Percentiles rank a stretch among this genome's conserved stretches.
These are phyloP conservation scores for Pelecanus crispus DNA, from an alignment of 2,113 vertebrate species.

Conservation along the genomic window DNA sequence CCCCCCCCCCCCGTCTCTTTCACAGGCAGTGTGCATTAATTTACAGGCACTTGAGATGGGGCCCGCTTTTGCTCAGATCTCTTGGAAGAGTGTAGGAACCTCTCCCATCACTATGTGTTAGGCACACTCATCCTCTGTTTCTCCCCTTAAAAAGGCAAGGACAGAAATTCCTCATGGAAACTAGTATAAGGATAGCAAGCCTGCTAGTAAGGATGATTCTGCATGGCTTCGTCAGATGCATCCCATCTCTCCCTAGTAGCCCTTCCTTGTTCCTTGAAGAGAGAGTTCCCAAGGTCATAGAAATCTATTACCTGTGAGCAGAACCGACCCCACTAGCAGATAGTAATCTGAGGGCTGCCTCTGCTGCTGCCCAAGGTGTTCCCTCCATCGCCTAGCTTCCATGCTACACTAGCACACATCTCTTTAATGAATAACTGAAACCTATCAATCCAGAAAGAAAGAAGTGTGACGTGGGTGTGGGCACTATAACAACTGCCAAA, in stretches of 20 bases:
- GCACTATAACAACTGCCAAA: background rate
- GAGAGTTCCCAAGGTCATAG: background rate
- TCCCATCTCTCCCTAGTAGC: background rate
- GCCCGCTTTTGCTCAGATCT: background rate
- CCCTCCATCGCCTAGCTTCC: background rate
- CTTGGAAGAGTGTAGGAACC: background rate
- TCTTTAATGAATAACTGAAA: background rate
- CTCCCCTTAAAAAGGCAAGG: background rate
- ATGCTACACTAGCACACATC: background rate
- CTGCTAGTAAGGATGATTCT: background rate
- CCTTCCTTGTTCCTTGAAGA: background rate
- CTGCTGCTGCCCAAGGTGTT: background rate
- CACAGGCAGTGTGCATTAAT: background rate
- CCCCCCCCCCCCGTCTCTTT: background rate
- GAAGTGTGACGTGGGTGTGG: rapidly evolving
- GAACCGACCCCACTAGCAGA: background rate
- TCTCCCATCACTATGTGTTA: background rate
- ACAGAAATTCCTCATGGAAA: background rate
- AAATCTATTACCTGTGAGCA: background rate
- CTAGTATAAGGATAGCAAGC: background rate
- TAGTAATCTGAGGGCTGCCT: background rate
- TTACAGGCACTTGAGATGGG: background rate
- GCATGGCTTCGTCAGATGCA: background rate
- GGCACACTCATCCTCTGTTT: background rate
- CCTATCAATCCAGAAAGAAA: background rate